A percentile compares a stretch with the other conserved stretches of the same genome.
Conservation (phyloP, 1,140 invertebrate genomes). For the Drosophila bocqueti region DNA sequence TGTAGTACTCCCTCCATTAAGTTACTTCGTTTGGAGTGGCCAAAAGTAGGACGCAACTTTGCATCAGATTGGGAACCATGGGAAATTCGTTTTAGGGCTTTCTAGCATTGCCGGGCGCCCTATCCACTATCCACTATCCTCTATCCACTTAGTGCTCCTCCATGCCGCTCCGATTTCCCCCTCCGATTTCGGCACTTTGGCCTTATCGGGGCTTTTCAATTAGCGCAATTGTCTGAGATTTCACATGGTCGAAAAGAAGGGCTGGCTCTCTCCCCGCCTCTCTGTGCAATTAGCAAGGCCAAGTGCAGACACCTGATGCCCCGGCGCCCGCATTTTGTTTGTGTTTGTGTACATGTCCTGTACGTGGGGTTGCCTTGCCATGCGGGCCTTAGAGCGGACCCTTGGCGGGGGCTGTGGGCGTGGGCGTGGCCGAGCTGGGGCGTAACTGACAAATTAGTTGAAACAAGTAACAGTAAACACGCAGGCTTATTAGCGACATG, state of each 20-base stretch:
- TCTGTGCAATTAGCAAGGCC: conserved; percentile 76
- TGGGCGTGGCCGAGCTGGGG: conserved; percentile 47
- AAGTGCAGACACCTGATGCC: conserved; percentile 80
- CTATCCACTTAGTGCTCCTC: conserved; percentile 7
- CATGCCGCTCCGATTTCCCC: conserved; percentile 9
- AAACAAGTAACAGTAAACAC: conserved; percentile 81
- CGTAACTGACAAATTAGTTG: conserved; percentile 81
- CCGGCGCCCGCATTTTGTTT: conserved; percentile 20
- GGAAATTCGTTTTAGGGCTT: conserved; percentile 19
- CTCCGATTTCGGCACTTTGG: conserved; percentile 48
- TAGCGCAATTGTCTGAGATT: conserved; percentile 81
- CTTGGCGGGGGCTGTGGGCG: not conserved
- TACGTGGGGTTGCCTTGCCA: conserved; percentile 54
- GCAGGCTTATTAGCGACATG: conserved; percentile 83
- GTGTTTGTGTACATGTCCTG: conserved; percentile 10
- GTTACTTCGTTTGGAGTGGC: conserved; percentile 1
- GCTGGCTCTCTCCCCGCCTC: conserved; percentile 8
- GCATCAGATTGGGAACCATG: conserved; percentile 21
- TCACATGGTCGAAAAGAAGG: conserved; percentile 67
- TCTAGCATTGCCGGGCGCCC: not conserved
- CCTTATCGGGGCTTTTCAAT: conserved; percentile 76
- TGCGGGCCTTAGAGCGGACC: conserved; percentile 47
- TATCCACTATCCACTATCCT: conserved; percentile 5
- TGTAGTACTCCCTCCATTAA: not conserved
- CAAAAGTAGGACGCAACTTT: conserved; percentile 15